Conservation (phyloP, 1,140 invertebrate genomes). For the Drosophila suzukii region DNA sequence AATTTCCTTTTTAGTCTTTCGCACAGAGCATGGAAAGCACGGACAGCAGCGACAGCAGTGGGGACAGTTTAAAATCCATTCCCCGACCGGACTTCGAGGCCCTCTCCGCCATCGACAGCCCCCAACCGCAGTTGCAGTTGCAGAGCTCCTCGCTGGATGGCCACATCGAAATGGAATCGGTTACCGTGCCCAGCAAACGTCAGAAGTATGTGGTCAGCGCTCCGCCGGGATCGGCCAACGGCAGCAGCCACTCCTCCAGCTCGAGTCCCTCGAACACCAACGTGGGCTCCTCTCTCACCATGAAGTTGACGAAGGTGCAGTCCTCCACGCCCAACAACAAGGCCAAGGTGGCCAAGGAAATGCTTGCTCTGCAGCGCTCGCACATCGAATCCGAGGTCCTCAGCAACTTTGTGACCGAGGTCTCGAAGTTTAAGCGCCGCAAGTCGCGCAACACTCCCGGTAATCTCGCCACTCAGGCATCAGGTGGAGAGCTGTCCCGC, state of each 20-base stretch:
- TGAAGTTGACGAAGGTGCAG: slow-evolving; percentile 68
- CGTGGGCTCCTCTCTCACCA: slow-evolving; percentile 54
- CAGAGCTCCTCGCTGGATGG: slow-evolving; percentile 20
- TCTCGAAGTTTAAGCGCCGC: slow-evolving; percentile 55
- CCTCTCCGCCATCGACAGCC: slow-evolving; percentile 68
- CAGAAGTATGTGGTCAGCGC: slow-evolving; percentile 70
- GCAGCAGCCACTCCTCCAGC: slow-evolving; percentile 54
- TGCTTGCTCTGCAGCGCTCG: slow-evolving; percentile 68
- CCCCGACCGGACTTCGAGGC: slow-evolving; percentile 75
- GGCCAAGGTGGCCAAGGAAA: slow-evolving; percentile 52
- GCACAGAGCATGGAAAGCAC: slow-evolving; percentile 50
- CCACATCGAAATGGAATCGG: slow-evolving; percentile 45
- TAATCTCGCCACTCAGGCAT: slow-evolving; percentile 12
- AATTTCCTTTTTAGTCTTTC: neutral
- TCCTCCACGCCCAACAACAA: slow-evolving; percentile 60
- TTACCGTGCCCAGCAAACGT: slow-evolving; percentile 48
- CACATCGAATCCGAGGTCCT: slow-evolving; percentile 77
- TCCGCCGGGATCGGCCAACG: slow-evolving; percentile 52
- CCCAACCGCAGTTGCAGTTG: slow-evolving; percentile 43
- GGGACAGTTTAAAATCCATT: slow-evolving; percentile 74
- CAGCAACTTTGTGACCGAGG: slow-evolving; percentile 65
- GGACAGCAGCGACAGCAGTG: slow-evolving; percentile 65
- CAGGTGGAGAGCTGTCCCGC: slow-evolving; percentile 15
- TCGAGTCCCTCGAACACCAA: slow-evolving; percentile 46
- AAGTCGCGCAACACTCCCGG: slow-evolving; percentile 48